These are phyloP conservation scores for Noctilio leporinus DNA, from an alignment of 2,113 vertebrate species.

Conservation along the genomic window DNA sequence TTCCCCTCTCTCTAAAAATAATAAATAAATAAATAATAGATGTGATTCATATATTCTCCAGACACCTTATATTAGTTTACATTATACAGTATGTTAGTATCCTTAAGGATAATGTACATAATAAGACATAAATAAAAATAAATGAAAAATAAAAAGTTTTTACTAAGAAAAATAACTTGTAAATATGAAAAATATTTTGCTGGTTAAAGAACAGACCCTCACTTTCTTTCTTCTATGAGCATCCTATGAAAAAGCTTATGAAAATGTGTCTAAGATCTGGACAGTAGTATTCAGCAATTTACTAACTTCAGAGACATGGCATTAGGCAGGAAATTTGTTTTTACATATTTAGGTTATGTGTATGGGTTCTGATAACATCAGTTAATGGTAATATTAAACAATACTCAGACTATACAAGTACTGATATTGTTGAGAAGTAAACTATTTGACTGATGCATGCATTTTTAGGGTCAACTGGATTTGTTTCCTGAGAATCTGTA, in stretches of 20 bases:
- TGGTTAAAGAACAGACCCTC: neutral
- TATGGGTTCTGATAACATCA: conserved; percentile 18
- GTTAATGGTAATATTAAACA: conserved; percentile 21
- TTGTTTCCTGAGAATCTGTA: neutral
- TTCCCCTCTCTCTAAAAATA: no score
- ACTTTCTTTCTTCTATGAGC: neutral
- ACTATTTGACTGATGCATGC: neutral
- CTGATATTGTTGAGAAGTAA: conserved; percentile 4
- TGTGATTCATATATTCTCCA: neutral
- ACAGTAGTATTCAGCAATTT: neutral
- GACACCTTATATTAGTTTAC: neutral
- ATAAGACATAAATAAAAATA: neutral
- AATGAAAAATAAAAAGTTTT: neutral
- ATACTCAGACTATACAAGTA: neutral
- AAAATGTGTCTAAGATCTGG: neutral
- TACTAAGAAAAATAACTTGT: neutral
- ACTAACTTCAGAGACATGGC: neutral
- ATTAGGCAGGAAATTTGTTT: neutral
- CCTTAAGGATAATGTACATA: neutral
- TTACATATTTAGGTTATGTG: neutral
- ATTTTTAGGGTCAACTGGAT: neutral
- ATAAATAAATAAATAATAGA: no score
- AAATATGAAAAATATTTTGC: neutral
- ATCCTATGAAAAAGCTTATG: neutral
- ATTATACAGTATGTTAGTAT: neutral